Evolutionary conservation across 2,113 vertebrate genomes (phyloP).

Genomic region (Bubo blakistoni): DNA sequence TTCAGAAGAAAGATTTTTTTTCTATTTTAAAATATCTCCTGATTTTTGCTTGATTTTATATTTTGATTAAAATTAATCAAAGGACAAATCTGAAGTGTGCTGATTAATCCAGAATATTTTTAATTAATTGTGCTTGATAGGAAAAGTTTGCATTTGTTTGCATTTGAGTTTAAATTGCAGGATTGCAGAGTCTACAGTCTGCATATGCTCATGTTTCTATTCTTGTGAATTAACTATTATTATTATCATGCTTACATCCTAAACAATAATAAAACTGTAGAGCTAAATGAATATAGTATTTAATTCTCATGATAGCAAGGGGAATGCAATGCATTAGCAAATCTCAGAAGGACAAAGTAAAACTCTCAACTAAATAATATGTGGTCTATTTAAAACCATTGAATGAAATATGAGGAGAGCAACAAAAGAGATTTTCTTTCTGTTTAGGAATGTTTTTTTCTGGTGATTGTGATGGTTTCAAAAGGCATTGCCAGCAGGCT

Average conservation of each 20-base stretch:
- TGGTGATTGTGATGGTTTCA: background rate
- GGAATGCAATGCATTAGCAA: background rate
- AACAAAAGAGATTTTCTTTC: background rate
- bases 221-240: background rate
- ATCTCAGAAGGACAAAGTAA: background rate
- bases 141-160: background rate
- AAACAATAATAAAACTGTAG: background rate
- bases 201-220: background rate
- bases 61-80: background rate
- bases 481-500: background rate
- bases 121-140: background rate
- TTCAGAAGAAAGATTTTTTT: background rate
- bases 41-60: background rate
- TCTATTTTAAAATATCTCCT: background rate
- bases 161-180: background rate
- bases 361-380: background rate
- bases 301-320: background rate
- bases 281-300: background rate
- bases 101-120: background rate
- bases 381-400: background rate
- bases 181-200: background rate
- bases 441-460: background rate
- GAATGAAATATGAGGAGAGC: background rate
- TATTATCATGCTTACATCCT: background rate
- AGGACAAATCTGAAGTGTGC: background rate